A percentile compares a stretch with the other conserved stretches of the same genome.
Evolutionary conservation across 2,888 invertebrate species (phyloP).

Genomic region (Frankliniella fusca): DNA sequence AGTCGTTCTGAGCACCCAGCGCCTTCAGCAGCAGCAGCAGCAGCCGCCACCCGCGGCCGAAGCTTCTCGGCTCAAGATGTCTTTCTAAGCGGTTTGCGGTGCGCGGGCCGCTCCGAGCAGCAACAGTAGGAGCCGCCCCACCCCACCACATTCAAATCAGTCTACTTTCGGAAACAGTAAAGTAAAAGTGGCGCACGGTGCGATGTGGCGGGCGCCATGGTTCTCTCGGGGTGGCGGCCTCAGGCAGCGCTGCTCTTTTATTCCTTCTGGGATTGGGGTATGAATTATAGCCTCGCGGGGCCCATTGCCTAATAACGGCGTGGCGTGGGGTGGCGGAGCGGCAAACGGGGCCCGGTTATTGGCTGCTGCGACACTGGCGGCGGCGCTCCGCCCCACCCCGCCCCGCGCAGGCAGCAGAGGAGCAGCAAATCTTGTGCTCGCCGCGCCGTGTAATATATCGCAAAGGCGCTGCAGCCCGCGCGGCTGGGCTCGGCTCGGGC

Average conservation of each 20-base stretch:
- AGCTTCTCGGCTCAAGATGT: background rate
- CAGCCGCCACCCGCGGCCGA: background rate
- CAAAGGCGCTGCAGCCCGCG: too few species aligned
- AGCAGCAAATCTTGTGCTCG: too few species aligned
- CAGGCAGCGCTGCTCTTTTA: background rate
- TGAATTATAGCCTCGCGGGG: background rate
- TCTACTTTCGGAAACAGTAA: slow-evolving; percentile 26
- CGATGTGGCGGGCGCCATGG: background rate
- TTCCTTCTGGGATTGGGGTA: background rate
- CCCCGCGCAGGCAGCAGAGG: too few species aligned
- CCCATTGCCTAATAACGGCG: background rate
- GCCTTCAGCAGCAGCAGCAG: too few species aligned
- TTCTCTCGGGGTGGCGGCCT: background rate
- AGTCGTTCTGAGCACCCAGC: background rate
- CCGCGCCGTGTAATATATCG: too few species aligned
- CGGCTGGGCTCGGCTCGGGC: too few species aligned
- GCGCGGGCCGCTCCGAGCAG: background rate
- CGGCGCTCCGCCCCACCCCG: too few species aligned
- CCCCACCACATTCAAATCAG: slow-evolving; percentile 5
- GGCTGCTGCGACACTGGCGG: too few species aligned
- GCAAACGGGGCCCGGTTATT: background rate
- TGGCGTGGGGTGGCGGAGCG: background rate
- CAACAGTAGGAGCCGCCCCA: background rate
- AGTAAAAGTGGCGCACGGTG: background rate
- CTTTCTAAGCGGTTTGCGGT: background rate